Conservation (phyloP, 2,888 invertebrate species). For the Drosophila nr. perissopoda region DNA sequence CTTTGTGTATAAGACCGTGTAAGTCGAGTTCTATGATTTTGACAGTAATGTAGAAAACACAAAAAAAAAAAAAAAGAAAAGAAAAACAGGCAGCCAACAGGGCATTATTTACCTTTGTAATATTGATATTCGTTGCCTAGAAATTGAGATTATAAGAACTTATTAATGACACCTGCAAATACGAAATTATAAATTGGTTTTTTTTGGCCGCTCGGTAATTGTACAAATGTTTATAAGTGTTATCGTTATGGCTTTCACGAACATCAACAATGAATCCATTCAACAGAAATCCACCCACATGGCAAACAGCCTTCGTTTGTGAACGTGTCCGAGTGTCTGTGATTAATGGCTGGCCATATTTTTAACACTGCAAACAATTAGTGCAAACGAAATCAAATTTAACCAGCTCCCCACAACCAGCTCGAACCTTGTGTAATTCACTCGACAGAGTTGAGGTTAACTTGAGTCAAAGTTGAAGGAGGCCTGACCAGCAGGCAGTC, state of each 20-base stretch:
- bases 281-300: constrained; percentile 2
- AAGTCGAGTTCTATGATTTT: constrained; percentile 5
- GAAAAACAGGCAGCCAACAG: background rate
- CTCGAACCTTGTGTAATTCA: constrained; percentile 46
- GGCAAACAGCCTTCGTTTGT: background rate
- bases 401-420: constrained; percentile 42
- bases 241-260: constrained; percentile 71
- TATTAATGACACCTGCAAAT: constrained; percentile 28
- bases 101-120: background rate
- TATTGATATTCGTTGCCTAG: constrained; percentile 13
- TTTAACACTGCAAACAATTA: constrained; percentile 70
- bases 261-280: constrained; percentile 63
- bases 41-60: constrained; percentile 24
- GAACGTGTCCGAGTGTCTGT: constrained; percentile 49
- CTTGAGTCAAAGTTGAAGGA: background rate
- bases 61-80: background rate
- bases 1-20: background rate
- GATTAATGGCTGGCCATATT: constrained; percentile 70
- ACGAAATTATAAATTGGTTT: constrained; percentile 9
- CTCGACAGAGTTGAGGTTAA: constrained; percentile 18
- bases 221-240: constrained; percentile 60
- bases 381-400: constrained; percentile 75
- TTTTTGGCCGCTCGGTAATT: background rate
- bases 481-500: constrained; percentile 17
- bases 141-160: constrained; percentile 11